A percentile compares a stretch with the other conserved stretches of the same genome.
Conservation (phyloP, 2,113 vertebrate species). For the Phyllostomus hastatus region DNA sequence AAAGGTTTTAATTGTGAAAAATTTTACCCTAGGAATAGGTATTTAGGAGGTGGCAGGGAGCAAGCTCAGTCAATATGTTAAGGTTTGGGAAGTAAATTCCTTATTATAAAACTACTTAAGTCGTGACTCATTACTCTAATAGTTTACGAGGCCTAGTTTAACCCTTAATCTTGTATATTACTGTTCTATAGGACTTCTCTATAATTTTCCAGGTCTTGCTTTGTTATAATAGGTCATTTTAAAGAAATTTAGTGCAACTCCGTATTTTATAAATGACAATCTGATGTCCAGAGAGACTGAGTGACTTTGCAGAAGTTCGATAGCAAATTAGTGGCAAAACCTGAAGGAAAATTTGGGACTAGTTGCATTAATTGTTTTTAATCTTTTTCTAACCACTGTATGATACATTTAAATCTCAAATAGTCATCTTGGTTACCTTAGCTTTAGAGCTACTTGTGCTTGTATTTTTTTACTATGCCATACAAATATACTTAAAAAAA, state of each 20-base stretch:
- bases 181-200: slow-evolving; percentile 12
- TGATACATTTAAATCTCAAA: background rate
- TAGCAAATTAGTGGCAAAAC: background rate
- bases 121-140: slow-evolving; percentile 31
- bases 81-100: slow-evolving; percentile 39
- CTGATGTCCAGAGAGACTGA: background rate
- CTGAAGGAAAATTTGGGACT: background rate
- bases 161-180: background rate
- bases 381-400: slow-evolving; percentile 1
- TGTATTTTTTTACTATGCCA: background rate
- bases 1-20: background rate
- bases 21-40: background rate
- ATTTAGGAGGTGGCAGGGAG: background rate
- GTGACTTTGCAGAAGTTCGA: background rate
- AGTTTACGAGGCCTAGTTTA: background rate
- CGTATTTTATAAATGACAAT: background rate
- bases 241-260: slow-evolving; percentile 1
- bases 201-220: slow-evolving; percentile 48
- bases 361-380: background rate
- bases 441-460: background rate
- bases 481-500: background rate
- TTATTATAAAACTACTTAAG: slow-evolving; percentile 42
- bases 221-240: slow-evolving; percentile 27
- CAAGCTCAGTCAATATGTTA: background rate
- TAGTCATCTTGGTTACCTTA: background rate